Conservation (phyloP, 2,888 invertebrate genomes). For the Nasonia oneida region DNA sequence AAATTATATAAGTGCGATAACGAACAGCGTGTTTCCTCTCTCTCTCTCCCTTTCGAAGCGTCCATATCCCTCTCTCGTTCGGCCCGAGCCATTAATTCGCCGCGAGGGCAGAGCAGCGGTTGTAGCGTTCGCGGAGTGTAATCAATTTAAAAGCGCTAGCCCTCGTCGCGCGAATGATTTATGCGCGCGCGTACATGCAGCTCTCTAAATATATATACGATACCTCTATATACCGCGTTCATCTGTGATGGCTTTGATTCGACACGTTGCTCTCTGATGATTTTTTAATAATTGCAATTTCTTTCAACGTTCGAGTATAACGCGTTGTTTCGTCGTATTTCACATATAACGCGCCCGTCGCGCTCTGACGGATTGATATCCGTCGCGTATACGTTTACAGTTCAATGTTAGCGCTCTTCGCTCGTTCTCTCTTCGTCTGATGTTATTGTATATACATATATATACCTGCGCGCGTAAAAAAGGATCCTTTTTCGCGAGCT, state of each 20-base stretch:
- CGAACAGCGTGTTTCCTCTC: conserved; percentile 51
- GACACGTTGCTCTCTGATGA: conserved; percentile 1
- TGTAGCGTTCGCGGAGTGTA: conserved; percentile 25
- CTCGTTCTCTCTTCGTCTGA: background rate
- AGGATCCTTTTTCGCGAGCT: background rate
- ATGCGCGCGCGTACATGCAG: conserved; percentile 30
- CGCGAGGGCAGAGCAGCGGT: background rate
- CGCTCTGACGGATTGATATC: background rate
- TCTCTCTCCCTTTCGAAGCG: background rate
- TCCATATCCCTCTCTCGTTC: conserved; percentile 18
- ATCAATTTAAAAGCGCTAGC: conserved; percentile 60
- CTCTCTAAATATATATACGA: background rate
- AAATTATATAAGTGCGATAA: conserved; percentile 55
- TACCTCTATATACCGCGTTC: background rate
- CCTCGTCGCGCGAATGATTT: conserved; percentile 53
- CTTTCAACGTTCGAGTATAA: background rate
- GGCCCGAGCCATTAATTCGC: conserved; percentile 55
- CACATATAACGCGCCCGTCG: background rate
- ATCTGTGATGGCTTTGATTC: background rate
- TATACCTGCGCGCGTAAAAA: background rate
- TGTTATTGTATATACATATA: background rate
- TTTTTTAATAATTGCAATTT: conserved; percentile 37
- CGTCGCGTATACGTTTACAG: background rate
- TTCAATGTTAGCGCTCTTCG: background rate
- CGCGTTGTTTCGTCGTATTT: background rate